phyloP scores from a whole-genome alignment of 64 coral and sea anemone genomes.

The Pachyseris speciosa region DNA sequence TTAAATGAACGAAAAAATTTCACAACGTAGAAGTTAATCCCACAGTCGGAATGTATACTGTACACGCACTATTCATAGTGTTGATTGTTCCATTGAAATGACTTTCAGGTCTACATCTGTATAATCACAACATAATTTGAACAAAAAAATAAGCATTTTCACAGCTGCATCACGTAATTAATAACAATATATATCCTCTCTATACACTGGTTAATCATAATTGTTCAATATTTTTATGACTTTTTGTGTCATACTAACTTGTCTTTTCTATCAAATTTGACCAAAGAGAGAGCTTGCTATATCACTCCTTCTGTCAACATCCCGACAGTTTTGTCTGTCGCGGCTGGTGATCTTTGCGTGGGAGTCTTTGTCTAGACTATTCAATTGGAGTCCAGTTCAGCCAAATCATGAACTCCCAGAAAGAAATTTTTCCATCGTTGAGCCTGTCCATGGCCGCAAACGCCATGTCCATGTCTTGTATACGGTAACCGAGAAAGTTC shows the following conservation, averaged over 20 bases:
- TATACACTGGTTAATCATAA: neutral
- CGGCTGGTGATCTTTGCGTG: neutral
- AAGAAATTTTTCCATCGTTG: constrained; percentile 59
- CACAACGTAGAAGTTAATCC: neutral
- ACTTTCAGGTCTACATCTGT: neutral
- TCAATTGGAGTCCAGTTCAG: constrained; percentile 57
- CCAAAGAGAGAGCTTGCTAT: neutral
- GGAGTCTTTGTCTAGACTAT: too few species aligned
- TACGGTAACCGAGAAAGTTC: constrained; percentile 27
- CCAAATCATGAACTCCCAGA: constrained; percentile 68
- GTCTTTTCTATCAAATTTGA: neutral
- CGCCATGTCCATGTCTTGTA: constrained; percentile 14
- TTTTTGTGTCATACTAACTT: neutral
- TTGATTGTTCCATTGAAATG: neutral
- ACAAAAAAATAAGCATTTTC: neutral
- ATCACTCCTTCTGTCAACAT: neutral
- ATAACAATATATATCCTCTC: neutral
- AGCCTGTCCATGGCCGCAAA: constrained; percentile 47
- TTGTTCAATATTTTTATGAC: neutral
- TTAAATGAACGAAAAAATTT: too few species aligned
- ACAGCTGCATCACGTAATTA: neutral
- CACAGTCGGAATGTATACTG: neutral
- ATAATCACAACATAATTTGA: neutral
- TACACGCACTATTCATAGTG: neutral
- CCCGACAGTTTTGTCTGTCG: too few species aligned